Evolutionary conservation across 1,140 invertebrate species (phyloP).

Genomic region (Cherax destructor): DNA sequence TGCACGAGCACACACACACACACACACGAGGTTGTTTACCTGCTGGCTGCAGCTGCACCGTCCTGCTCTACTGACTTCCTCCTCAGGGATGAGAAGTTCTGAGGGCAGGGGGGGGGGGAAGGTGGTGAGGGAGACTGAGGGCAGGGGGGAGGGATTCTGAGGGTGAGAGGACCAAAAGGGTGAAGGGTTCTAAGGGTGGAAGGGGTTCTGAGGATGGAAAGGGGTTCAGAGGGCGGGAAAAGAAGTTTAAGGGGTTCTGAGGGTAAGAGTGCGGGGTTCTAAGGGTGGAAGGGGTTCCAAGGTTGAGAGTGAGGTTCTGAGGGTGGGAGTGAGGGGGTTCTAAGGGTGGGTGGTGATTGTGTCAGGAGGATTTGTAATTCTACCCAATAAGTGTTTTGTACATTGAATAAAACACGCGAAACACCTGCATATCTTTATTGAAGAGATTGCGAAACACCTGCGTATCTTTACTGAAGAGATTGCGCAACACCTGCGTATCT

Average conservation of each 20-base stretch:
- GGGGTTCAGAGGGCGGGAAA: no score
- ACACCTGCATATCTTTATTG: no score
- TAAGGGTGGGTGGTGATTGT: background rate
- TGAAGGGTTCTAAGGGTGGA: background rate
- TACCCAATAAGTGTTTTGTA: no score
- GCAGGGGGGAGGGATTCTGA: background rate
- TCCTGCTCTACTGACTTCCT: slow-evolving; percentile 29
- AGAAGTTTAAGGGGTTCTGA: background rate
- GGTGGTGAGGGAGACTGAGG: background rate
- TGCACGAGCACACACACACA: background rate
- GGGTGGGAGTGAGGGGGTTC: no score
- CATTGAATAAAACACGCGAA: no score
- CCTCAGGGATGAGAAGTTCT: background rate
- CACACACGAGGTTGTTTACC: slow-evolving; percentile 25
- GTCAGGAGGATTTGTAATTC: no score
- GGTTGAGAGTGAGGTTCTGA: no score
- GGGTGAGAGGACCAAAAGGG: background rate
- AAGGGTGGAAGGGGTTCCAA: no score
- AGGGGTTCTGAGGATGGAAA: no score
- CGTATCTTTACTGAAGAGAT: no score
- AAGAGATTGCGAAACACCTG: no score
- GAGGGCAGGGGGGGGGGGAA: background rate
- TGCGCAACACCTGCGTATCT: no score
- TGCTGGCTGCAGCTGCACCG: slow-evolving; percentile 29
- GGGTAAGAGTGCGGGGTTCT: background rate